Evolutionary conservation across 2,113 vertebrate genomes (phyloP).

Genomic region (Otolemur garnettii): DNA sequence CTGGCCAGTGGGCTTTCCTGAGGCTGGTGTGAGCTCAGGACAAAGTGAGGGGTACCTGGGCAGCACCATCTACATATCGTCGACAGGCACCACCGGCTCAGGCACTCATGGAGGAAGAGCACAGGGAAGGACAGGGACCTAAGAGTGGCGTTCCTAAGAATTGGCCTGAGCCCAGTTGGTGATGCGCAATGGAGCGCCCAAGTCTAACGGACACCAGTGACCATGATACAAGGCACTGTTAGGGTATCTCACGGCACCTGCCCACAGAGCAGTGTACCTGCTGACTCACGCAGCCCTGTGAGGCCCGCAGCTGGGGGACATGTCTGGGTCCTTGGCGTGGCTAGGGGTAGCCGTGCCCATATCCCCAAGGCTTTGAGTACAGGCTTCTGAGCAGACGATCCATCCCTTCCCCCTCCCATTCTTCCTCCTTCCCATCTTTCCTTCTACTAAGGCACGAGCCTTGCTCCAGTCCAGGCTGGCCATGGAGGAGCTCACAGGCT

Average conservation of each 20-base stretch:
- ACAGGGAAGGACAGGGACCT: not conserved
- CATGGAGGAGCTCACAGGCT: not conserved
- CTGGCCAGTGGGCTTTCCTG: not conserved
- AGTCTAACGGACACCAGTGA: not conserved
- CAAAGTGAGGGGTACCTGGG: not conserved
- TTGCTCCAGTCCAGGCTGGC: not conserved
- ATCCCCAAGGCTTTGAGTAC: not conserved
- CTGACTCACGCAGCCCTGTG: not conserved
- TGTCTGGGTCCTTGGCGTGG: not conserved
- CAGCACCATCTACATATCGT: fast-evolving
- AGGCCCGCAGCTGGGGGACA: not conserved
- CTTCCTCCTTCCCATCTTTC: not conserved
- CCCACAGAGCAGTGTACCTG: not conserved
- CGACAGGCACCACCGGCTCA: not conserved
- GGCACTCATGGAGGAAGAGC: not conserved
- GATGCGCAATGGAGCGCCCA: not conserved
- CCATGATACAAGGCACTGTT: not conserved
- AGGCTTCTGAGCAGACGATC: not conserved
- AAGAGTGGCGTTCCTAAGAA: not conserved
- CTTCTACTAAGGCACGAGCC: not conserved
- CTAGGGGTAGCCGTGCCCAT: not conserved
- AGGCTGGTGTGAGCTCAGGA: not conserved
- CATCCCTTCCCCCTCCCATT: fast-evolving
- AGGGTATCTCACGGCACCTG: not conserved
- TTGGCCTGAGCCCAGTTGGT: not conserved